Conservation (phyloP, 2,888 invertebrate species). For the Alcis repandata region DNA sequence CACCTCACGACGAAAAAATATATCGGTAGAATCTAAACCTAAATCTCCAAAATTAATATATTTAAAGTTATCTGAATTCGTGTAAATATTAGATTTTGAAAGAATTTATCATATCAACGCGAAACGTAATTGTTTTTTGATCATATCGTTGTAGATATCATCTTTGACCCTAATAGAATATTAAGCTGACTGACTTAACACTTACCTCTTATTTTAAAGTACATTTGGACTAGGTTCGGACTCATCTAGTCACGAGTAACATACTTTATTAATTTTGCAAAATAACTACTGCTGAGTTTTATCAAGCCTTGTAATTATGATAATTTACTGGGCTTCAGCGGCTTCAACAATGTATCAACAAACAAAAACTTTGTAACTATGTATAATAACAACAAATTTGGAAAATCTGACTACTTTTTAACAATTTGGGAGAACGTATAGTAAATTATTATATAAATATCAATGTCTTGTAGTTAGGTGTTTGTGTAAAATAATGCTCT, state of each 20-base stretch:
- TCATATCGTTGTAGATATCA: slow-evolving; percentile 71
- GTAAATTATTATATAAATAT: neutral
- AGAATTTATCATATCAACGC: slow-evolving; percentile 56
- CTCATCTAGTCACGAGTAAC: slow-evolving; percentile 56
- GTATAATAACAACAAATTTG: slow-evolving; percentile 15
- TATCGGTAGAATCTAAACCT: slow-evolving; percentile 80
- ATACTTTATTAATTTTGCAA: slow-evolving; percentile 39
- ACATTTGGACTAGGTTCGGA: slow-evolving; percentile 50
- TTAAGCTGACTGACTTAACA: slow-evolving; percentile 30
- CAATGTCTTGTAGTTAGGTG: slow-evolving; percentile 9
- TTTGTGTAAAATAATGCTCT: slow-evolving; percentile 19
- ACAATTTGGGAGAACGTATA: slow-evolving; percentile 2
- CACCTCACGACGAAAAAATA: slow-evolving; percentile 88
- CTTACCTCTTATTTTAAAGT: slow-evolving; percentile 38
- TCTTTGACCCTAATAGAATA: slow-evolving; percentile 35
- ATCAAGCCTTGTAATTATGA: neutral
- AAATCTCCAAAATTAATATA: neutral
- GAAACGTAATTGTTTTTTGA: slow-evolving; percentile 28
- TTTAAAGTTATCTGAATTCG: slow-evolving; percentile 31
- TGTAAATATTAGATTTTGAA: slow-evolving; percentile 63
- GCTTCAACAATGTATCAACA: too few species aligned
- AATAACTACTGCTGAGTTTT: neutral
- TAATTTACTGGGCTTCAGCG: neutral
- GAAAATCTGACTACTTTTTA: slow-evolving; percentile 12
- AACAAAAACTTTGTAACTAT: too few species aligned